Evolutionary conservation across 1,140 invertebrate species (phyloP).

Genomic region (Zaprionus gabonicus): DNA sequence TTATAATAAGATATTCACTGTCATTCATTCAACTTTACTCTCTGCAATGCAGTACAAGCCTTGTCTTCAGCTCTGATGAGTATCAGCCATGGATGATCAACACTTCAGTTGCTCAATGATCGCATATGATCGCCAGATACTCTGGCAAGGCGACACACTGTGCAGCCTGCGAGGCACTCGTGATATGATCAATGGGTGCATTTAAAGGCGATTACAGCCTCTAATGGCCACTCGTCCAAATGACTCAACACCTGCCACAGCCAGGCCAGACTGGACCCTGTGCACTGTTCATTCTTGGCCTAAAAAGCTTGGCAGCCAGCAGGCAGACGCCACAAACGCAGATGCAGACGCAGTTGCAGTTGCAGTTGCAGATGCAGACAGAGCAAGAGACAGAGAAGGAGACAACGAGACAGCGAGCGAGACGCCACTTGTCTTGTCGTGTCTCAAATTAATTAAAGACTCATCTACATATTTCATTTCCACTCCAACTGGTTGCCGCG

Average conservation of each 20-base stretch:
- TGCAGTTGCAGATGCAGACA: slow-evolving; percentile 54
- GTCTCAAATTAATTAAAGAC: slow-evolving; percentile 83
- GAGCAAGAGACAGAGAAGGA: neutral
- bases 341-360: slow-evolving; percentile 62
- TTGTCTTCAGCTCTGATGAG: neutral
- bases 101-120: neutral
- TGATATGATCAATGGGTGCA: slow-evolving; percentile 67
- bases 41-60: neutral
- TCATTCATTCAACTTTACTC: too few relatives aligned
- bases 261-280: slow-evolving; percentile 36
- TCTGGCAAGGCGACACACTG: slow-evolving; percentile 1
- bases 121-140: neutral
- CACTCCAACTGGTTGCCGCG: slow-evolving; percentile 75
- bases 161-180: neutral
- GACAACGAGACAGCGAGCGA: neutral
- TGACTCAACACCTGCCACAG: slow-evolving; percentile 74
- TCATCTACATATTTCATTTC: slow-evolving; percentile 83
- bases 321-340: slow-evolving; percentile 54
- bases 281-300: slow-evolving; percentile 53
- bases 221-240: slow-evolving; percentile 71
- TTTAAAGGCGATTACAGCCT: slow-evolving; percentile 49
- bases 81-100: neutral
- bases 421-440: slow-evolving; percentile 81
- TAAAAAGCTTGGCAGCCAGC: slow-evolving; percentile 43
- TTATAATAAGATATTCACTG: too few relatives aligned